Base-by-base conservation (phyloP, 2,797 vertebrate genomes). In the Scyliorhinus canicula region DNA sequence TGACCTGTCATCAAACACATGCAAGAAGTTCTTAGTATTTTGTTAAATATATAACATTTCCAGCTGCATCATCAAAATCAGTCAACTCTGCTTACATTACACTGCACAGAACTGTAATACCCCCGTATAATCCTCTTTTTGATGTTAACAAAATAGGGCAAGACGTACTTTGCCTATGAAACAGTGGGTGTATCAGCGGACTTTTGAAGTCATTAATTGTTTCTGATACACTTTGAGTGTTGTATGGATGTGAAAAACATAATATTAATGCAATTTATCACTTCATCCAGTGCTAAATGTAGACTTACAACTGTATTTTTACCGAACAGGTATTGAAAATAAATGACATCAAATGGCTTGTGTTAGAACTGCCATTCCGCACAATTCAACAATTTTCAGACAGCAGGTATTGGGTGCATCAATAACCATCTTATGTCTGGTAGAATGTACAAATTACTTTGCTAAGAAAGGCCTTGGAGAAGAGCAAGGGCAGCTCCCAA, bases 1-100 rank as follows among this genome's bases (percentile, higher is more conserved):
- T 95, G 95, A 95, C 95, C 95, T 95, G 95, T 91, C 91, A 67
- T 84, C 52, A 57, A 88, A 35, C 52, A 57, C 28, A 88, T 8
- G 12, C 3, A 4, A 63, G 31, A 63, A n/a, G n/a, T 5, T 63
- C 86, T 55, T 55, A n/a, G 35, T 63, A 55, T 60, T 90, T 90
- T 28, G 0, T 63, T 9, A 0, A 90, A 60, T 63, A 21, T 35
- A 19, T 63, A 7, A 90, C 55, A 60, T 88, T 88, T 35, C 52
- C 52, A 52, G 52, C 14, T 19, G 14, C 26, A 11, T 31, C 85
- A 57, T 88, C 85, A 88, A 88, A 55, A 88, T 35, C 52, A 35
- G 28, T 31, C 50, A 88, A 16, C 9, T 88, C 4, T 88, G 50
- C 52, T 57, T 88, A 67, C 5, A 26, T 26, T 60, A 71, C 69